Evolutionary conservation across 2,113 vertebrate species (phyloP).

Genomic region (Epinephelus moara): DNA sequence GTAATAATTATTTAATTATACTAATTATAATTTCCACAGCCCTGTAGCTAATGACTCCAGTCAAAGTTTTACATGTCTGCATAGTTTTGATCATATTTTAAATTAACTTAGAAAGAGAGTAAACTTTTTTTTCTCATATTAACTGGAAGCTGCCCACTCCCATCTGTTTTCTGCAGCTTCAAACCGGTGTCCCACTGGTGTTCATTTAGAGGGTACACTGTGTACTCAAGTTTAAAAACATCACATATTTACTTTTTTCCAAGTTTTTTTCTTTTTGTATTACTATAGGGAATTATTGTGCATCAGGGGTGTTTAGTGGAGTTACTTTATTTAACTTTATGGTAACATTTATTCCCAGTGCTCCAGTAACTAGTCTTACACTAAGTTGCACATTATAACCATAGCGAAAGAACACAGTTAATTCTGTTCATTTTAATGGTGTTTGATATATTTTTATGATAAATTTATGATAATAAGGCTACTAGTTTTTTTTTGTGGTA

Average conservation of each 20-base stretch:
- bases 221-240: not conserved
- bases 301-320: not conserved
- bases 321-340: slow-evolving; percentile 7
- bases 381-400: not conserved
- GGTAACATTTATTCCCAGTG: not conserved
- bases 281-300: not conserved
- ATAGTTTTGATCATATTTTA: not conserved
- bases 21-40: not conserved
- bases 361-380: not conserved
- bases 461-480: not conserved
- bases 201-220: not conserved
- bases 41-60: not conserved
- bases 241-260: not conserved
- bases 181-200: not conserved
- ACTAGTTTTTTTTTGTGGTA: slow-evolving; percentile 8
- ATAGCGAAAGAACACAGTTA: not conserved
- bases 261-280: not conserved
- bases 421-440: not conserved
- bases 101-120: no score
- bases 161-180: not conserved
- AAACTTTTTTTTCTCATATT: not conserved
- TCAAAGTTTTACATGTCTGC: not conserved
- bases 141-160: not conserved
- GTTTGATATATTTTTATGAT: not conserved
- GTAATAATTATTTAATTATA: not conserved